phyloP scores from a whole-genome alignment of 2,888 invertebrate species.

The Xestia c-nigrum region DNA sequence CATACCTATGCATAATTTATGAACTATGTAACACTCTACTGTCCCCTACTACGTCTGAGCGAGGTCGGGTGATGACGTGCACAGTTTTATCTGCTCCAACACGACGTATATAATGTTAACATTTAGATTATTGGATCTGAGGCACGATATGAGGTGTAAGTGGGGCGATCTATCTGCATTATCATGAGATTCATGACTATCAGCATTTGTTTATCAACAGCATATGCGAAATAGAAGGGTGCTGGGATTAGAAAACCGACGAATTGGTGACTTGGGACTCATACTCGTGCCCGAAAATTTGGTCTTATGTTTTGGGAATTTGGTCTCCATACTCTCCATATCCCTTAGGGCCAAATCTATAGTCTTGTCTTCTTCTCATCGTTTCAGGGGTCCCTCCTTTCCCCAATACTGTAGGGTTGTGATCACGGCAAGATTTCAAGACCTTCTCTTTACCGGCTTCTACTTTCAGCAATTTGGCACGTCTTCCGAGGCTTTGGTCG shows the following conservation, averaged over 20 bases:
- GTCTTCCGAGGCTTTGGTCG: neutral
- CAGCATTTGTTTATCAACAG: constrained; percentile 23
- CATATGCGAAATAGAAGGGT: constrained; percentile 17
- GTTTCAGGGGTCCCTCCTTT: neutral
- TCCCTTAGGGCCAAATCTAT: neutral
- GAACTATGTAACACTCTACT: constrained; percentile 9
- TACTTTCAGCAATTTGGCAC: neutral
- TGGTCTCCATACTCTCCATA: neutral
- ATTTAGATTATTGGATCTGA: constrained; percentile 57
- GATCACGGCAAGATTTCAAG: neutral
- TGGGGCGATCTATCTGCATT: constrained; percentile 42
- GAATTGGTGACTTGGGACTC: neutral
- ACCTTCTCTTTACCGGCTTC: neutral
- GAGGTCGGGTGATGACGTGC: constrained; percentile 52
- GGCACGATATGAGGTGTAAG: constrained; percentile 44
- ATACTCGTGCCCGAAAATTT: neutral
- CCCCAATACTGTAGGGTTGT: neutral
- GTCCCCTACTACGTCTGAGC: constrained; percentile 31
- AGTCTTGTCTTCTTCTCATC: neutral
- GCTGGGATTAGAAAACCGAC: neutral
- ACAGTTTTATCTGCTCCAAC: constrained; percentile 42
- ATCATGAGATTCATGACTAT: constrained; percentile 25
- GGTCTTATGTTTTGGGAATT: neutral
- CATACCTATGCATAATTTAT: constrained; percentile 46
- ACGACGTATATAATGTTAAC: constrained; percentile 31